These are phyloP conservation scores for Clarias magur DNA, from an alignment of 2,113 vertebrate species.

Conservation along the genomic window DNA sequence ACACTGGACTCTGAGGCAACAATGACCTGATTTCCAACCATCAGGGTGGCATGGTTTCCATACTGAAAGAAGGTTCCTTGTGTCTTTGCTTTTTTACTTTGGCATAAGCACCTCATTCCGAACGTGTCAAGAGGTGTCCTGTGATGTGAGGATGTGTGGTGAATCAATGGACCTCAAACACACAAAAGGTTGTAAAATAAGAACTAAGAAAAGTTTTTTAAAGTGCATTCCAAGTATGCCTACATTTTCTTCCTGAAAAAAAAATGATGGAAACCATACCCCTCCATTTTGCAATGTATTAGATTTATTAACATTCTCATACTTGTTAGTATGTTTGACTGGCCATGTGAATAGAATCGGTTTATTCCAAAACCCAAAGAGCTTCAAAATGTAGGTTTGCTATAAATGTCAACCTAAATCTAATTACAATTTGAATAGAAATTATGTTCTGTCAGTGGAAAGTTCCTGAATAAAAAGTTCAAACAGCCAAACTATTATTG, in stretches of 20 bases:
- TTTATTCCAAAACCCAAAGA: not conserved
- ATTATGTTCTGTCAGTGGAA: not conserved
- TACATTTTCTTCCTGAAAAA: not conserved
- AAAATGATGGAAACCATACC: not conserved
- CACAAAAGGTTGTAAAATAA: constrained; percentile 15
- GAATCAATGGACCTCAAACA: not conserved
- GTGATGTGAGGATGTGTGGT: not conserved
- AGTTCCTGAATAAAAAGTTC: not conserved
- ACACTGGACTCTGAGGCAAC: constrained; percentile 29
- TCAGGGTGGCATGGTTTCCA: constrained; percentile 20
- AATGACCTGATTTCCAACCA: constrained; percentile 26
- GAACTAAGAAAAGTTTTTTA: not conserved
- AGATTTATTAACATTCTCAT: not conserved
- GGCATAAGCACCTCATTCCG: constrained; percentile 19
- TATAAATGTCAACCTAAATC: not conserved
- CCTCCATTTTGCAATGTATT: not conserved
- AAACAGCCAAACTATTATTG: not conserved
- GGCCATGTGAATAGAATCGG: not conserved
- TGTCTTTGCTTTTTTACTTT: constrained; percentile 28
- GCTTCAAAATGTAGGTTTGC: not conserved
- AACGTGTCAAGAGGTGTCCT: constrained; percentile 10
- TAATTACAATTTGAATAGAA: not conserved
- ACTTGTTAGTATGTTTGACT: not conserved
- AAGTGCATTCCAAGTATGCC: not conserved
- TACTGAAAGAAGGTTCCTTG: constrained; percentile 17